Conservation (phyloP, 2,113 vertebrate genomes). For the Myrmecobius fasciatus region DNA sequence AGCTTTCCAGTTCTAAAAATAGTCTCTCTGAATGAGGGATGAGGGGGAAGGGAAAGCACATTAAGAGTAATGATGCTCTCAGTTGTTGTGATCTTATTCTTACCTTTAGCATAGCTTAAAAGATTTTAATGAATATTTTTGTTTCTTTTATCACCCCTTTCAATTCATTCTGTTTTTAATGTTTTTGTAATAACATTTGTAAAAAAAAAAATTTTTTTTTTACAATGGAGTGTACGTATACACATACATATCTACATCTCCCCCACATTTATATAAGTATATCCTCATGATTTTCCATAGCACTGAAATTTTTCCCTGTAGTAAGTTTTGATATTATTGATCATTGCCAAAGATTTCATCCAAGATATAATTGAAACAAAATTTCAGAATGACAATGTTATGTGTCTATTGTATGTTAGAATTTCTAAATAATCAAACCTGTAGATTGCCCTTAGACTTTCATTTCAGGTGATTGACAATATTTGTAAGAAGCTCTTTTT, state of each 20-base stretch:
- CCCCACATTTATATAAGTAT: background rate
- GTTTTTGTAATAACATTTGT: background rate
- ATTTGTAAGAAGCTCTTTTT: background rate
- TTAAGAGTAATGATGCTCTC: background rate
- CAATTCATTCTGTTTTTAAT: background rate
- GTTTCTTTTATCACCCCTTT: background rate
- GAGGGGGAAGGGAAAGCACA: background rate
- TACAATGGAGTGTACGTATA: too few species aligned
- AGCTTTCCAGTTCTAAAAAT: background rate
- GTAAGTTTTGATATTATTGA: too few species aligned
- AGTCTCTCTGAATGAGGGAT: background rate
- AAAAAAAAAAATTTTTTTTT: too few species aligned
- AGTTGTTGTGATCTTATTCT: background rate
- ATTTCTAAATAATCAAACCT: background rate
- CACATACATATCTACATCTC: background rate
- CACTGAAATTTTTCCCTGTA: too few species aligned
- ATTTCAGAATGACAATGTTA: background rate
- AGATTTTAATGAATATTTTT: background rate
- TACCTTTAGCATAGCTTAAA: background rate
- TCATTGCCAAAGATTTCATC: too few species aligned
- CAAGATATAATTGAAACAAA: background rate
- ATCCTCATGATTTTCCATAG: background rate
- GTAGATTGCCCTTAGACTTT: background rate
- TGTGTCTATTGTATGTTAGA: too few species aligned
- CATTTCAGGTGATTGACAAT: background rate